Evolutionary conservation across 2,888 invertebrate species (phyloP).

Genomic region (Campoplex nolae): DNA sequence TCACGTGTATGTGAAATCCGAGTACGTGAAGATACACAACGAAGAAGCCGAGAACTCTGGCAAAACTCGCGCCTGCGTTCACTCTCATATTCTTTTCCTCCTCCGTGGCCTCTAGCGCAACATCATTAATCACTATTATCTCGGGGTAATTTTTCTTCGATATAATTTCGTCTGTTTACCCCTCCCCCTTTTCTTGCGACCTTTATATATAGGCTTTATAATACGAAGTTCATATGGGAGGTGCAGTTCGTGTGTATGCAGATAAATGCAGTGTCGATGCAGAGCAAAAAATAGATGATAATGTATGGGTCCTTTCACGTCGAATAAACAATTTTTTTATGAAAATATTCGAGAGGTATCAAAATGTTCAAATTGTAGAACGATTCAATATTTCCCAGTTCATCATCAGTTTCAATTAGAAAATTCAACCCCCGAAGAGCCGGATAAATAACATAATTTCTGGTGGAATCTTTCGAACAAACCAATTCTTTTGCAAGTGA

Average conservation of each 20-base stretch:
- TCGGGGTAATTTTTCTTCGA: slow-evolving; percentile 83
- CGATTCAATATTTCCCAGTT: neutral
- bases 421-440: neutral
- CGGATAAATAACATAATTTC: neutral
- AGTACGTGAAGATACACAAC: slow-evolving; percentile 10
- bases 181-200: slow-evolving; percentile 69
- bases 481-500: neutral
- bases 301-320: slow-evolving; percentile 7
- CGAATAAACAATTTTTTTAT: neutral
- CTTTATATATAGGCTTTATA: slow-evolving; percentile 48
- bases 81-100: slow-evolving; percentile 39
- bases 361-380: neutral
- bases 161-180: slow-evolving; percentile 83
- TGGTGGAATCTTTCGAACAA: neutral
- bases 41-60: slow-evolving; percentile 43
- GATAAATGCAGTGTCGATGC: slow-evolving; percentile 40
- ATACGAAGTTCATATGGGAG: slow-evolving; percentile 18
- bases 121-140: slow-evolving; percentile 83
- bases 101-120: slow-evolving; percentile 69
- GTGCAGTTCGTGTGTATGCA: slow-evolving; percentile 39
- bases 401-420: neutral
- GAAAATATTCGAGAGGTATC: neutral
- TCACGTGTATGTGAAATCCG: slow-evolving; percentile 8
- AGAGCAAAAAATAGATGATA: slow-evolving; percentile 16
- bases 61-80: slow-evolving; percentile 46